Percentiles rank a stretch among this genome's conserved stretches.
Conservation (phyloP, 2,888 invertebrate genomes). For the Pheosia tremula region DNA sequence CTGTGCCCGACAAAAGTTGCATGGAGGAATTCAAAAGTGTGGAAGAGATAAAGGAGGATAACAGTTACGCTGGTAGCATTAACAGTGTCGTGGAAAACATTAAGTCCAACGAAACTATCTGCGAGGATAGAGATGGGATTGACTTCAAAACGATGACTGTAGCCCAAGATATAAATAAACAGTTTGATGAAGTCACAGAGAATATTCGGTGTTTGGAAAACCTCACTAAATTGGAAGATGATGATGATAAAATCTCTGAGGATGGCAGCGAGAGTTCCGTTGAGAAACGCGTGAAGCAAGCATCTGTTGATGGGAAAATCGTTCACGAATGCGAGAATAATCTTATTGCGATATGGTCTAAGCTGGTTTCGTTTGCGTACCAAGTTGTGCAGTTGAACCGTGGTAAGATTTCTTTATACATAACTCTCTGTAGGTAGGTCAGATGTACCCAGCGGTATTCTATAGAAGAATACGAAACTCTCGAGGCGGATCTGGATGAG, state of each 20-base stretch:
- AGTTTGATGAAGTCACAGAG: slow-evolving; percentile 60
- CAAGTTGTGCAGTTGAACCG: slow-evolving; percentile 67
- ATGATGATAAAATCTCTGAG: slow-evolving; percentile 44
- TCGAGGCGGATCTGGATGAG: no score
- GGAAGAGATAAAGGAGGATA: slow-evolving; percentile 43
- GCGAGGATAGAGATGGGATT: slow-evolving; percentile 38
- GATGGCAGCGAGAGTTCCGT: slow-evolving; percentile 30
- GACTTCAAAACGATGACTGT: slow-evolving; percentile 45
- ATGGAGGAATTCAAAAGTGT: slow-evolving; percentile 47
- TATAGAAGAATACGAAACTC: no score
- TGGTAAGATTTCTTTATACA: slow-evolving; percentile 46
- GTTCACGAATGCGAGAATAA: slow-evolving; percentile 44
- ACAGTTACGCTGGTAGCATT: slow-evolving; percentile 45
- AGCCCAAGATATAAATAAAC: slow-evolving; percentile 54
- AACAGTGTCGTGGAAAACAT: slow-evolving; percentile 52
- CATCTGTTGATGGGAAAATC: slow-evolving; percentile 25
- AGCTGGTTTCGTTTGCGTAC: slow-evolving; percentile 71
- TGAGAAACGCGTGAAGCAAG: slow-evolving; percentile 22
- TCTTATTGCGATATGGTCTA: slow-evolving; percentile 61
- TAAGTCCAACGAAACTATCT: slow-evolving; percentile 39
- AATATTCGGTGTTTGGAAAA: slow-evolving; percentile 59
- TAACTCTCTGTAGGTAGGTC: no score
- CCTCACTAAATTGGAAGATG: slow-evolving; percentile 43
- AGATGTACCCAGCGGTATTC: no score
- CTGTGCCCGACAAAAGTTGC: slow-evolving; percentile 37